Evolutionary conservation across 2,888 invertebrate species (phyloP).

Genomic region (Lithophane ornitopus): DNA sequence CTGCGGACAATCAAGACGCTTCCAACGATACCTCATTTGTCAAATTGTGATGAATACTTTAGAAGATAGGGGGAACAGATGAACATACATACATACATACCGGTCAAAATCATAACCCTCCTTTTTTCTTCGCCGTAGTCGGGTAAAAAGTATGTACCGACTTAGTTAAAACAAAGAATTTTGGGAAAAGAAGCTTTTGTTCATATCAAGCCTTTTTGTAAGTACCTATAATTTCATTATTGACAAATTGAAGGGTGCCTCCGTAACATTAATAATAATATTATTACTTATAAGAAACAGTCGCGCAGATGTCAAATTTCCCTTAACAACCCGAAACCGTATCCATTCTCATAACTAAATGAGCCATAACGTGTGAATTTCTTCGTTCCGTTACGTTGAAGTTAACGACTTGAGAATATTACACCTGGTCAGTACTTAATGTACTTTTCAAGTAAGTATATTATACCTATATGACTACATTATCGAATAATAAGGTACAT

Average conservation of each 20-base stretch:
- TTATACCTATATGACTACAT: not conserved
- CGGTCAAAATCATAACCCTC: too few species aligned
- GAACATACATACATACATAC: too few species aligned
- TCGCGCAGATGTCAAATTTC: constrained; percentile 68
- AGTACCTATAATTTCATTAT: not conserved
- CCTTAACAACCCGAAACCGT: constrained; percentile 70
- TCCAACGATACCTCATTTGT: too few species aligned
- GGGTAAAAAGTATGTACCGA: too few species aligned
- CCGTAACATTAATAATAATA: constrained; percentile 36
- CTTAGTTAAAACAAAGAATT: not conserved
- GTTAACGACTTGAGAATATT: constrained; percentile 65
- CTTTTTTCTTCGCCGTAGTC: too few species aligned
- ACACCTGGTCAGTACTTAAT: constrained; percentile 11
- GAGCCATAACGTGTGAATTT: constrained; percentile 73
- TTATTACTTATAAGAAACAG: constrained; percentile 14
- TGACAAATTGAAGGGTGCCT: constrained; percentile 29
- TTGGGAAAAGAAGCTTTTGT: not conserved
- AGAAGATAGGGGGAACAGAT: too few species aligned
- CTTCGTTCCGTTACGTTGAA: constrained; percentile 69
- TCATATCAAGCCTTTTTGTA: constrained; percentile 19
- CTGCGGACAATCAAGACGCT: too few species aligned
- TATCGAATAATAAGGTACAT: not conserved
- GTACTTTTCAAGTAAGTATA: not conserved
- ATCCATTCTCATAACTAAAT: constrained; percentile 73
- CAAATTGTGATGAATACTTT: too few species aligned